A percentile compares a stretch with the other conserved stretches of the same genome.
Evolutionary conservation across 2,888 invertebrate species (phyloP).

Genomic region (Microctonus hyperodae): DNA sequence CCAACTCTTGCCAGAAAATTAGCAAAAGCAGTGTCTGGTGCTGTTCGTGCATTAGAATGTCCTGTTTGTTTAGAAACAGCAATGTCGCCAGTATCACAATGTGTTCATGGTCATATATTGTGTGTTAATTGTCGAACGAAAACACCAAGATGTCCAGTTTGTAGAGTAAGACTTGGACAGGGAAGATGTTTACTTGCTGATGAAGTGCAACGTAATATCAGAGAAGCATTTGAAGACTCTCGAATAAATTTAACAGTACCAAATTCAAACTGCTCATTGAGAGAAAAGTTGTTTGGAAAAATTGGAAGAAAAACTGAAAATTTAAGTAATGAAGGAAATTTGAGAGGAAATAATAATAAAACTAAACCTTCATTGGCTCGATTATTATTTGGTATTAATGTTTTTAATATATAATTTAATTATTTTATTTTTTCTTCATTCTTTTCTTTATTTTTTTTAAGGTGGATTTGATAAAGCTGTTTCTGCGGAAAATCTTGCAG

Average conservation of each 20-base stretch:
- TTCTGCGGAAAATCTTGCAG: constrained; percentile 56
- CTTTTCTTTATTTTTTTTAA: constrained; percentile 1
- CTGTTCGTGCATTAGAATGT: constrained; percentile 65
- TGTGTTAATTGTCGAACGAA: constrained; percentile 68
- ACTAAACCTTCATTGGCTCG: constrained; percentile 33
- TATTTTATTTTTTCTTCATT: neutral
- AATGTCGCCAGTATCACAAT: constrained; percentile 70
- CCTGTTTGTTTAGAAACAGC: constrained; percentile 73
- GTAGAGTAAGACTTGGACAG: constrained; percentile 65
- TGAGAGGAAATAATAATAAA: constrained; percentile 21
- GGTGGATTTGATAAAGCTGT: constrained; percentile 52
- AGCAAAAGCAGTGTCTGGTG: constrained; percentile 54
- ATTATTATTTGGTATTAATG: constrained; percentile 34
- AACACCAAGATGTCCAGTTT: constrained; percentile 69
- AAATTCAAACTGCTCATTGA: constrained; percentile 33
- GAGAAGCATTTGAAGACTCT: constrained; percentile 49
- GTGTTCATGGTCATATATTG: constrained; percentile 71
- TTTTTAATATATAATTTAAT: neutral
- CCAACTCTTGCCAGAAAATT: constrained; percentile 57
- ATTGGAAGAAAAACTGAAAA: constrained; percentile 1
- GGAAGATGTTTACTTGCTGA: constrained; percentile 59
- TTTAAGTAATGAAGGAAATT: neutral
- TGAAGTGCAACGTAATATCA: constrained; percentile 53
- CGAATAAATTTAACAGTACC: neutral
- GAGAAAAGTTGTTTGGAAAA: constrained; percentile 47